phyloP scores from a whole-genome alignment of 2,888 invertebrate genomes.

The Agrochola lychnidis region DNA sequence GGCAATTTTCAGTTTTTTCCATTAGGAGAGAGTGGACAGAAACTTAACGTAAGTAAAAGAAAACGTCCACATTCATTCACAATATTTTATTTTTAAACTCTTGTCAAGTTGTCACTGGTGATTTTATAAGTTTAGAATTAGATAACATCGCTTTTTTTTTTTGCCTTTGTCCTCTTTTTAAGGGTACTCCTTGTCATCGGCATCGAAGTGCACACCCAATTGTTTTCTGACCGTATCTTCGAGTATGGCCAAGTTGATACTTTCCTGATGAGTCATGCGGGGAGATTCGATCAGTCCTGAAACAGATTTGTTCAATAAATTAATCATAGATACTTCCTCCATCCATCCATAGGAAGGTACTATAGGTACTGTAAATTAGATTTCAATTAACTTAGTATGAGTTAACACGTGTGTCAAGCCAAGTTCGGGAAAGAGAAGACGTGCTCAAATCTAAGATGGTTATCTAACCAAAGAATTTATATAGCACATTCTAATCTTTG shows the following conservation, averaged over 20 bases:
- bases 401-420: not conserved
- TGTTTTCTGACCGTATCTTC: slow-evolving; percentile 93
- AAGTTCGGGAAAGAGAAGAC: not conserved
- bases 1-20: not conserved
- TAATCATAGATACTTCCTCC: not conserved
- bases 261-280: slow-evolving; percentile 92
- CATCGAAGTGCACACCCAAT: slow-evolving; percentile 91
- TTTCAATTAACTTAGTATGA: not conserved
- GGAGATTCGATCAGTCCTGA: slow-evolving; percentile 92
- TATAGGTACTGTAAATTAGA: not conserved
- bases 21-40: too few relatives aligned
- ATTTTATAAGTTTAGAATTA: not conserved
- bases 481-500: not conserved
- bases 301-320: slow-evolving; percentile 30
- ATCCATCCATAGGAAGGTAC: not conserved
- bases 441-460: not conserved
- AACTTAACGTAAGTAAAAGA: too few relatives aligned
- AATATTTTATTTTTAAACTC: not conserved
- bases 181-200: slow-evolving; percentile 83
- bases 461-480: not conserved
- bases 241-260: slow-evolving; percentile 92
- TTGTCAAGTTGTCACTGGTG: not conserved
- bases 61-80: not conserved
- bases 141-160: not conserved
- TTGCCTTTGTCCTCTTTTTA: slow-evolving; percentile 15